Base-by-base conservation (phyloP, 1,140 invertebrate genomes). In the Drosophila nigromelanica region DNA sequence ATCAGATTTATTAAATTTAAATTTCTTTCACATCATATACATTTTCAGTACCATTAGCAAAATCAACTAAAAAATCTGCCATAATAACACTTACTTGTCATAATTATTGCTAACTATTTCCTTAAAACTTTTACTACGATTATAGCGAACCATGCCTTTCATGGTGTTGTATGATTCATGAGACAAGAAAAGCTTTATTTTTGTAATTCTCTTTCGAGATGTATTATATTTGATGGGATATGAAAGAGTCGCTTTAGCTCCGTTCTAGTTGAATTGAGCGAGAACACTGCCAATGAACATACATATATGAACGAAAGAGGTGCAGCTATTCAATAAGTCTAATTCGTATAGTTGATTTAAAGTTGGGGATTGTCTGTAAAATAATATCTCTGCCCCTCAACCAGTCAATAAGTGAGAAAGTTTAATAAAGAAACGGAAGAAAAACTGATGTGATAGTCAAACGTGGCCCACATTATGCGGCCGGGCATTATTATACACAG, bases 71-170 rank as follows among this genome's bases (percentile, higher is more conserved):
- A 24, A 24, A 24, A 24, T 18, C 4, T 42, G 27, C 45, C 27
- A 37, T 4, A 18, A 43, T 11, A n/a, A 42, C 47, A 73, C 60
- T 72, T 90, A 90, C 90, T 89, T 90, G 21, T 80, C 79, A 55
- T 77, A 71, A 18, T 74, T 74, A 30, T 71, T 81, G 27, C 70
- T 76, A 1, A 86, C 63, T 11, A 90, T 82, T 27, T 90, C 81
- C 54, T 89, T 91, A 15, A 81, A 90, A 52, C 90, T 91, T 64
- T 91, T 91, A 58, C 90, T 91, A n/a, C 90, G 76, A 45, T 76
- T 89, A 63, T 86, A 90, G 27, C 70, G 80, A 51, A 85, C 81
- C 72, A 91, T 91, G 48, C 80, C 82, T 12, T 90, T 83, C 90
- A 91, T 91, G 39, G 30, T 37, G 18, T 21, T 50, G 2, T 10